Evolutionary conservation across 2,113 vertebrate genomes (phyloP).

Genomic region (Xenopus borealis): DNA sequence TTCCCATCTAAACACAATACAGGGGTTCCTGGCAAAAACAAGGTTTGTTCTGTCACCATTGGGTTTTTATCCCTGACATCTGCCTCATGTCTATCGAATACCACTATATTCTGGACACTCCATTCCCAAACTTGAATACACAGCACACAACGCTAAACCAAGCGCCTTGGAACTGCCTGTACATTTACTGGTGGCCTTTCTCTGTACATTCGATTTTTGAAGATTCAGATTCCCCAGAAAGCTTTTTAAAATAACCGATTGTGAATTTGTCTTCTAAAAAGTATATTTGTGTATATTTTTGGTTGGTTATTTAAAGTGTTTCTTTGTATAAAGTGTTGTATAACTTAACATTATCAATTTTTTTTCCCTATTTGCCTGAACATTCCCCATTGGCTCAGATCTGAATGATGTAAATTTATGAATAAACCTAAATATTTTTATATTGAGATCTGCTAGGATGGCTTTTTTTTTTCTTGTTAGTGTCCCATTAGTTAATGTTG

Average conservation of each 20-base stretch:
- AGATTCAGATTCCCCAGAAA: conserved; percentile 68
- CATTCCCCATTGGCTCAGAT: conserved; percentile 68
- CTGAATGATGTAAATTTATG: conserved; percentile 74
- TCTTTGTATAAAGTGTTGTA: conserved; percentile 80
- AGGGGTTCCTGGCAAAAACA: no score
- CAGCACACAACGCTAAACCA: background rate
- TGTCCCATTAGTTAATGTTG: no score
- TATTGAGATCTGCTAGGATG: conserved; percentile 35
- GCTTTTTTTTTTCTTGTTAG: background rate
- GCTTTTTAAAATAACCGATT: conserved; percentile 78
- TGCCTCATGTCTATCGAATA: background rate
- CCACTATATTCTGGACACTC: conserved; percentile 29
- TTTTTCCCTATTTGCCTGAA: conserved; percentile 69
- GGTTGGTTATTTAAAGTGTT: conserved; percentile 80
- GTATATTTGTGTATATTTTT: conserved; percentile 73
- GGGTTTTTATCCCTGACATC: no score
- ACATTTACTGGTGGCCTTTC: conserved; percentile 22
- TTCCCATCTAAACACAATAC: no score
- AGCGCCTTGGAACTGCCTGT: conserved; percentile 8
- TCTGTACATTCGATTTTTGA: conserved; percentile 58
- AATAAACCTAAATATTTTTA: conserved; percentile 87
- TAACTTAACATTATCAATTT: conserved; percentile 74
- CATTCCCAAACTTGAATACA: conserved; percentile 31
- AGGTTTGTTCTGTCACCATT: no score
- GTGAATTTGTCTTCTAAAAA: conserved; percentile 75